Evolutionary conservation across 2,113 vertebrate genomes (phyloP).

Genomic region (Pedetes capensis): DNA sequence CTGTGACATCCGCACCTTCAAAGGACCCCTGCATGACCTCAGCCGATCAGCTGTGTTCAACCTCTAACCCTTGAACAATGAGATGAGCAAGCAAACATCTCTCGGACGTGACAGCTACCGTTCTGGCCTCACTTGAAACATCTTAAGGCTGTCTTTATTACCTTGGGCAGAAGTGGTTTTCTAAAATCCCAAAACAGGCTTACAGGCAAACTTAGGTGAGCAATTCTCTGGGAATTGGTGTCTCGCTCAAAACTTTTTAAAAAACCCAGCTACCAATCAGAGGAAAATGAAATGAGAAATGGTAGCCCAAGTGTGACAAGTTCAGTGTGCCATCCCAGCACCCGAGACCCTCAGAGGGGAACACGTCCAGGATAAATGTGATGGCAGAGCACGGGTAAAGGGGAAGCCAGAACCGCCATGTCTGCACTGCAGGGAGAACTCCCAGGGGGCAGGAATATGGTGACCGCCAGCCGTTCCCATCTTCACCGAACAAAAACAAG

Average conservation of each 20-base stretch:
- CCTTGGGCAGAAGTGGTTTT: neutral
- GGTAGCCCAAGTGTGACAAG: rapidly evolving
- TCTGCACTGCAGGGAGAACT: neutral
- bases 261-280: neutral
- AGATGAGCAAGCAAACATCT: neutral
- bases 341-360: neutral
- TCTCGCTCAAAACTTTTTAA: neutral
- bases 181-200: neutral
- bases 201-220: neutral
- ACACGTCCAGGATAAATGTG: neutral
- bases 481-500: rapidly evolving
- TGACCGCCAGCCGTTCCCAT: neutral
- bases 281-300: neutral
- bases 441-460: too few species aligned
- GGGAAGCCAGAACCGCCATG: neutral
- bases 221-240: neutral
- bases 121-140: neutral
- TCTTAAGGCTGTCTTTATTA: rapidly evolving
- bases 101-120: rapidly evolving
- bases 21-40: neutral
- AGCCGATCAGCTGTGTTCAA: neutral
- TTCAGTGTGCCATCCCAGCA: too few species aligned
- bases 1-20: rapidly evolving
- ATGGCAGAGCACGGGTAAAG: neutral
- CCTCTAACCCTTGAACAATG: neutral